phyloP scores from a whole-genome alignment of 2,888 invertebrate genomes.

The Caprella mutica region DNA sequence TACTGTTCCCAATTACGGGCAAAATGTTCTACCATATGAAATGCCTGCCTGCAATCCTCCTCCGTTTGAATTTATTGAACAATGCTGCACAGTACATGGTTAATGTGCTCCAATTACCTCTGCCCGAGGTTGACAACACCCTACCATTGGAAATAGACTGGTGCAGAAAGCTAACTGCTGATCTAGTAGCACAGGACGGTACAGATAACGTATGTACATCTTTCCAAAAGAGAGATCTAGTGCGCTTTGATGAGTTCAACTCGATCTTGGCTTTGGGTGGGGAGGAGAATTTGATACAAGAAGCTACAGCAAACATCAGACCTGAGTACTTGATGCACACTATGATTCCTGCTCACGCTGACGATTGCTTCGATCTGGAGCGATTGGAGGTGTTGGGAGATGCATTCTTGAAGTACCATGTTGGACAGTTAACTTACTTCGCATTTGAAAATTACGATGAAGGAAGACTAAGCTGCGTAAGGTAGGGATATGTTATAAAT shows the following conservation, averaged over 20 bases:
- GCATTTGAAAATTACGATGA: slow-evolving; percentile 58
- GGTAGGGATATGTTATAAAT: too few species aligned
- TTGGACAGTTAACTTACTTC: slow-evolving; percentile 59
- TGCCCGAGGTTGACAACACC: slow-evolving; percentile 34
- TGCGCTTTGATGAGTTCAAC: slow-evolving; percentile 5
- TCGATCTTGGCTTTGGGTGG: not conserved
- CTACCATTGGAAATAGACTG: slow-evolving; percentile 9
- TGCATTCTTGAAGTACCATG: slow-evolving; percentile 69
- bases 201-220: not conserved
- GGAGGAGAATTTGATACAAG: too few species aligned
- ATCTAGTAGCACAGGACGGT: not conserved
- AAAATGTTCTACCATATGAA: slow-evolving; percentile 72
- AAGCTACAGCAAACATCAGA: slow-evolving; percentile 36
- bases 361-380: slow-evolving; percentile 68
- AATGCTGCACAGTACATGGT: slow-evolving; percentile 62
- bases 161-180: not conserved
- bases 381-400: slow-evolving; percentile 79
- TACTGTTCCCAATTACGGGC: slow-evolving; percentile 48
- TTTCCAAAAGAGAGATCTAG: not conserved
- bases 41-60: slow-evolving; percentile 70
- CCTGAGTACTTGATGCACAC: slow-evolving; percentile 43
- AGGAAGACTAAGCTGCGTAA: slow-evolving; percentile 63
- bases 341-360: slow-evolving; percentile 57
- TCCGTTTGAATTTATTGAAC: slow-evolving; percentile 59
- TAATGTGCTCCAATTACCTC: slow-evolving; percentile 42